phyloP scores from a whole-genome alignment of 2,888 invertebrate species.

The Urechis unicinctus region DNA sequence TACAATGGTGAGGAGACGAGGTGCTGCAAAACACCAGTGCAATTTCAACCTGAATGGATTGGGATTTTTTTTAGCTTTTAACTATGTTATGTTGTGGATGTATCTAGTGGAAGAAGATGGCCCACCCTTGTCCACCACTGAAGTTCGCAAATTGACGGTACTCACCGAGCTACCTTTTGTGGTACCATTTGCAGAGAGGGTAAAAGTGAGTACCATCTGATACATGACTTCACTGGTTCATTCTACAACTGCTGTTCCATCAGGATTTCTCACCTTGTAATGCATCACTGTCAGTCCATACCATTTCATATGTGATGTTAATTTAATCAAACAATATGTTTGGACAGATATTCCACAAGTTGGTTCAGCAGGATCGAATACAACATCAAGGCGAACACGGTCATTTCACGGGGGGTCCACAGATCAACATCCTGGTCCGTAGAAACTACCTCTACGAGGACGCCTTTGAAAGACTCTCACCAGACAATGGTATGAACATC shows the following conservation, averaged over 20 bases:
- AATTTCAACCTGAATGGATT: no score
- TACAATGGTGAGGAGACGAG: no score
- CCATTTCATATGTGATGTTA: background rate
- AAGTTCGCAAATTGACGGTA: constrained; percentile 79
- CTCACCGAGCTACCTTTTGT: constrained; percentile 90
- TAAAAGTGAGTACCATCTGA: constrained; percentile 63
- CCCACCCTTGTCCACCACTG: constrained; percentile 79
- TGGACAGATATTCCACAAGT: constrained; percentile 48
- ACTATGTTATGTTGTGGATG: background rate
- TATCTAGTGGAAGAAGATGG: constrained; percentile 56
- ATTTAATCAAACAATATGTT: background rate
- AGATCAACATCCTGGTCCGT: constrained; percentile 32
- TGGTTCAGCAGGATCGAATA: constrained; percentile 58
- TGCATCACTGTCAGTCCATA: no score
- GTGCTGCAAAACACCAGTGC: no score
- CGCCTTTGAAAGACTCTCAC: constrained; percentile 87
- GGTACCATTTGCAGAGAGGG: constrained; percentile 83
- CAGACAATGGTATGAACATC: constrained; percentile 67
- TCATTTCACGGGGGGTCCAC: constrained; percentile 66
- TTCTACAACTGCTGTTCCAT: no score
- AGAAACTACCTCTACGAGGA: constrained; percentile 96
- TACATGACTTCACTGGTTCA: no score
- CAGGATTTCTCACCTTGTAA: no score
- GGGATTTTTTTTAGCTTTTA: background rate
- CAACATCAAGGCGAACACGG: constrained; percentile 70